Evolutionary conservation across 37 sponge, comb jelly and placozoan genomes (phyloP), one percentile per base, ranked within the genome.

Genomic region (Amphimedon queenslandica): DNA sequence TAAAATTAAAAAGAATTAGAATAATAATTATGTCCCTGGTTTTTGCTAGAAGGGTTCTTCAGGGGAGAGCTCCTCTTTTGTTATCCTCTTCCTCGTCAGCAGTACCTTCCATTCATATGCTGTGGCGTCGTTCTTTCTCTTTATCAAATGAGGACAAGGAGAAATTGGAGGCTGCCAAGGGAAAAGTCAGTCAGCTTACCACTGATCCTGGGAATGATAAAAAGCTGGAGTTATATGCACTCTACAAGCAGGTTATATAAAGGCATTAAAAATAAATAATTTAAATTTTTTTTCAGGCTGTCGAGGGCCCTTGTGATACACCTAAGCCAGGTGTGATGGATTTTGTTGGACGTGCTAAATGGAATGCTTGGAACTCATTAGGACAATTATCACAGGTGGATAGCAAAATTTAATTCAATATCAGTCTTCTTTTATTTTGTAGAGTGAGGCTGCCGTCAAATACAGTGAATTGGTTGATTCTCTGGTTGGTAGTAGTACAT

Each of bases 201-300:
- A 80, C 84, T 57, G 97, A 96, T 61, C 97, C 97, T 51, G 93
- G 93, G 0, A 96, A 96, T 71, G 86, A 87, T 1, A 80, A 73
- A 37, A 96, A 96, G 72, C 88, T 96, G 33, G 90, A 81, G 57
- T 84, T 96, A 55, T 96, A 96, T 75, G 94, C 75, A 6, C 63
- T 93, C 1, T 96, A 75, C 75, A 96, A 96, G 72, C 97, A 96
- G 91, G 95, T 90, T n/a, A n/a, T n/a, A n/a, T n/a, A n/a, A n/a
- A n/a, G 13, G 13, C 13, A 47, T 8, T 47, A 47, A 47, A 18
- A 47, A 47, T 47, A 47, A 47, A 47, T 13, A 47, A 47, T 47
- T 47, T 47, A 47, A 47, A 47, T 47, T 47, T 18, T 47, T 47
- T 13, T 18, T 47, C 67, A 95, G 90, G 94, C 90, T 23, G 93